Evolutionary conservation across 2,113 vertebrate genomes (phyloP).

Genomic region (Circaetus gallicus): DNA sequence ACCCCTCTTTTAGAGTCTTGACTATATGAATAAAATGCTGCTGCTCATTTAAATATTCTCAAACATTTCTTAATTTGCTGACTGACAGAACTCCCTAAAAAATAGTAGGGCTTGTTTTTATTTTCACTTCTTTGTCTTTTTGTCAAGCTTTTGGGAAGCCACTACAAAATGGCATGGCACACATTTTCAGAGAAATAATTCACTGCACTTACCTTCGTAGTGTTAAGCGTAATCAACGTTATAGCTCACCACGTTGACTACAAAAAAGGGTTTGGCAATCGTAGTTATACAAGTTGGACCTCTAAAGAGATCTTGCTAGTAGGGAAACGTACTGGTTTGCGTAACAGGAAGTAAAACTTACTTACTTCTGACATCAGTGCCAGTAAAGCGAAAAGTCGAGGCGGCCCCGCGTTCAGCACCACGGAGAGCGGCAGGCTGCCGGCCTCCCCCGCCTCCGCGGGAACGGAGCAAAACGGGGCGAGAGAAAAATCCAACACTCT

Average conservation of each 20-base stretch:
- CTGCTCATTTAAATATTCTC: not conserved
- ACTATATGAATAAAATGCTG: not conserved
- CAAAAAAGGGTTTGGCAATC: not conserved
- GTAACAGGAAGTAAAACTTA: not conserved
- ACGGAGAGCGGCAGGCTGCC: fast-evolving
- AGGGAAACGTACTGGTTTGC: not conserved
- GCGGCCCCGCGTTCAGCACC: not conserved
- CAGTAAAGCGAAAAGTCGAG: fast-evolving
- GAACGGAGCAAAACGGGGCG: fast-evolving
- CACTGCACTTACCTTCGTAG: not conserved
- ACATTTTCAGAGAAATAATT: not conserved
- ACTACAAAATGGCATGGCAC: not conserved
- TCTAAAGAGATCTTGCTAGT: not conserved
- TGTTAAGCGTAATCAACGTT: not conserved
- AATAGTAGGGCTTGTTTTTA: not conserved
- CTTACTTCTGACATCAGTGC: not conserved
- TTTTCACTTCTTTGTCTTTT: not conserved
- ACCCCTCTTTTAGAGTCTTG: not conserved
- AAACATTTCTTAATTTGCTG: not conserved
- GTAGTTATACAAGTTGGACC: not conserved
- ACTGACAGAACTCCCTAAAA: not conserved
- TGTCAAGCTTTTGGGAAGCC: not conserved
- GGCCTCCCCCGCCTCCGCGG: fast-evolving
- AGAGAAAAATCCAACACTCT: fast-evolving
- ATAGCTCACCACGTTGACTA: fast-evolving